A percentile compares a stretch with the other conserved stretches of the same genome.
Conservation (phyloP, 2,888 invertebrate species). For the Portevinia maculata region DNA sequence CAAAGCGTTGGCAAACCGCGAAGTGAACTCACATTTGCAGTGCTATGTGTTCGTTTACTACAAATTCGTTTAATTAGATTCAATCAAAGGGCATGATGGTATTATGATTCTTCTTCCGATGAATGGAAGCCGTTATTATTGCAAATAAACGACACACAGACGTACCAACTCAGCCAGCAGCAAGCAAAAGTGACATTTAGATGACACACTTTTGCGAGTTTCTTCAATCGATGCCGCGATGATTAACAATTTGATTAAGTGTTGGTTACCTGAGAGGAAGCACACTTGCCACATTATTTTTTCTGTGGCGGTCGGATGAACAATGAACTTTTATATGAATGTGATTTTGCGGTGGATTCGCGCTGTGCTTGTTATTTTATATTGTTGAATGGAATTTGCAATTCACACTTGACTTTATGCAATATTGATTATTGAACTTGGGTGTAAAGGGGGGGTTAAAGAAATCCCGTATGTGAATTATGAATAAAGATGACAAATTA, state of each 20-base stretch:
- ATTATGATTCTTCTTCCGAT: constrained; percentile 36
- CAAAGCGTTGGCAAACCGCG: constrained; percentile 15
- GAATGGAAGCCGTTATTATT: constrained; percentile 37
- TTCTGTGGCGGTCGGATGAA: constrained; percentile 41
- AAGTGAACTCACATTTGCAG: constrained; percentile 35
- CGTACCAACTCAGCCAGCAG: neutral
- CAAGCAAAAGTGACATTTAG: constrained; percentile 58
- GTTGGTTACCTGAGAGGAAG: constrained; percentile 39
- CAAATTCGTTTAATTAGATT: constrained; percentile 48
- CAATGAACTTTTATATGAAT: constrained; percentile 64
- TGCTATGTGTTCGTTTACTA: constrained; percentile 29
- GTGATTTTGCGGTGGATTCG: constrained; percentile 43
- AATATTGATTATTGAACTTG: constrained; percentile 60
- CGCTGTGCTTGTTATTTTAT: constrained; percentile 38
- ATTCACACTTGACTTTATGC: constrained; percentile 61
- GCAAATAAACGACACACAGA: neutral
- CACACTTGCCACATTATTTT: constrained; percentile 15
- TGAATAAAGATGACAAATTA: neutral
- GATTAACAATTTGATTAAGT: constrained; percentile 59
- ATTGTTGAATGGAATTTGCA: constrained; percentile 34
- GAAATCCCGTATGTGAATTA: neutral
- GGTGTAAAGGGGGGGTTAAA: neutral
- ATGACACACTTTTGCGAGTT: constrained; percentile 54
- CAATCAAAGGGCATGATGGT: constrained; percentile 62
- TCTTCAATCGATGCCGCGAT: constrained; percentile 37